Conservation (phyloP, 2,797 vertebrate species). For the Distichodus sexfasciatus region DNA sequence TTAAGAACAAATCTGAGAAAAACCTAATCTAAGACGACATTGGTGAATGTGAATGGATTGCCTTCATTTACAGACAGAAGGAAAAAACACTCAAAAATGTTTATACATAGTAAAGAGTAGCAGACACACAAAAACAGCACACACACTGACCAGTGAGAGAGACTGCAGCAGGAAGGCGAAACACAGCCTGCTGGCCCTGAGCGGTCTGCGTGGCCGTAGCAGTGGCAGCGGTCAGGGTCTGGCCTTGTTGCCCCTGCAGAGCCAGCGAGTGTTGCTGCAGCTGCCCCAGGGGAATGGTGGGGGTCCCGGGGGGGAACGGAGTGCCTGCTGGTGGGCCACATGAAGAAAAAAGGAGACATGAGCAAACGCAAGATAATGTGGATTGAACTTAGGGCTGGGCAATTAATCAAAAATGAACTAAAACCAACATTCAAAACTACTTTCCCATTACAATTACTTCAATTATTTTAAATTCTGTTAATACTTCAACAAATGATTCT, state of each 20-base stretch:
- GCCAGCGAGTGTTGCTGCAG: conserved; percentile 78
- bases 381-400: too few species aligned
- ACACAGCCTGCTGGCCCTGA: conserved; percentile 79
- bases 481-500: too few species aligned
- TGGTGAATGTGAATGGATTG: too few species aligned
- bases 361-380: not conserved
- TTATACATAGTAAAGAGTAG: not conserved
- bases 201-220: conserved; percentile 45
- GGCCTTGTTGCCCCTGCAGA: conserved; percentile 77
- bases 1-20: too few species aligned
- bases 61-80: too few species aligned
- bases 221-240: conserved; percentile 59
- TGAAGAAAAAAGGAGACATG: not conserved
- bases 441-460: too few species aligned
- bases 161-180: conserved; percentile 78
- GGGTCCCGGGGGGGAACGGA: conserved; percentile 76
- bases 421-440: too few species aligned
- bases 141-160: conserved; percentile 75
- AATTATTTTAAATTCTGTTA: too few species aligned
- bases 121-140: not conserved
- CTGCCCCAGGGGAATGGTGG: conserved; percentile 80
- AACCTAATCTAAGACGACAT: too few species aligned
- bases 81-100: too few species aligned
- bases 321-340: conserved; percentile 67
- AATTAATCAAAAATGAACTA: too few species aligned